A percentile compares a stretch with the other conserved stretches of the same genome.
Evolutionary conservation across 2,888 invertebrate species (phyloP).

Genomic region (Eupeodes luniger): DNA sequence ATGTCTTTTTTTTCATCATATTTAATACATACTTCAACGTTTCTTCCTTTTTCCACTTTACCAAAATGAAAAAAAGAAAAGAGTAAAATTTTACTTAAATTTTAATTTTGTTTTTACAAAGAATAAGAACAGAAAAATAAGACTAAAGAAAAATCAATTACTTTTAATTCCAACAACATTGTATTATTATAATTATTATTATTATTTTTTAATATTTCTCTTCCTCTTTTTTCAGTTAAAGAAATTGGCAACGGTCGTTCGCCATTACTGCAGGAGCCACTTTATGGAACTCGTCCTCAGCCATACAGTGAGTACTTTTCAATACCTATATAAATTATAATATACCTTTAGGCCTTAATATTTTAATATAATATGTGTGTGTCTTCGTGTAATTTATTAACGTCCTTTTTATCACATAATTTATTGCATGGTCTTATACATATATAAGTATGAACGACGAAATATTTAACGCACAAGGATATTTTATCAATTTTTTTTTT

Average conservation of each 20-base stretch:
- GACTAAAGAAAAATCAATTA: constrained; percentile 78
- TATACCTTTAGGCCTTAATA: constrained; percentile 34
- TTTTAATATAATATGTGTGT: not conserved
- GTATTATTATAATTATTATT: constrained; percentile 76
- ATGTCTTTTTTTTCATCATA: not conserved
- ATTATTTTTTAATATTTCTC: constrained; percentile 71
- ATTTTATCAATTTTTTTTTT: not conserved
- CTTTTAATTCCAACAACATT: constrained; percentile 77
- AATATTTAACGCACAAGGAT: constrained; percentile 43
- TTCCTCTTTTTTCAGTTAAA: constrained; percentile 83
- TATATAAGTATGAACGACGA: not conserved
- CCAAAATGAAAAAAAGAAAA: not conserved
- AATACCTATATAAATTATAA: not conserved
- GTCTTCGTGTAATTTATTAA: constrained; percentile 42
- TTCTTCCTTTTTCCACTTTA: not conserved
- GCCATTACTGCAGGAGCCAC: constrained; percentile 94
- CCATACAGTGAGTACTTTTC: constrained; percentile 91
- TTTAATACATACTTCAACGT: not conserved
- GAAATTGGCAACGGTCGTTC: constrained; percentile 88
- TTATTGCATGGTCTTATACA: constrained; percentile 40
- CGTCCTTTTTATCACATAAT: constrained; percentile 22
- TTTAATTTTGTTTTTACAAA: not conserved
- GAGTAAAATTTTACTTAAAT: constrained; percentile 24
- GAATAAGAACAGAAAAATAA: not conserved
- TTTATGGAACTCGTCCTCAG: constrained; percentile 94